Percentiles rank a stretch among this genome's conserved stretches.
phyloP scores from a whole-genome alignment of 2,113 vertebrate species.

The Physeter macrocephalus region DNA sequence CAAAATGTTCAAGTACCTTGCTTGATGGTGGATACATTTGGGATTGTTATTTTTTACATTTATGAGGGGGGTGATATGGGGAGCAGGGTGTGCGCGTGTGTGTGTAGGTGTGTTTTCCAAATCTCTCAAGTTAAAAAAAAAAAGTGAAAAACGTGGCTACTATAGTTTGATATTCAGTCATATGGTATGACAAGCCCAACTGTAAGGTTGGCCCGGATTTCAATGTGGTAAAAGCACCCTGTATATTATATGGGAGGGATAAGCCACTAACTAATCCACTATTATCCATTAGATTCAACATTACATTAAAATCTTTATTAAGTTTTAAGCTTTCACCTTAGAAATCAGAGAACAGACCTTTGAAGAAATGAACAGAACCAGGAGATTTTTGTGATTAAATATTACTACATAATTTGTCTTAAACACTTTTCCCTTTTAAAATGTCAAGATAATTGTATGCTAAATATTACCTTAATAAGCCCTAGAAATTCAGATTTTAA shows the following conservation, averaged over 20 bases:
- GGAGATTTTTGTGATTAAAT: conserved; percentile 63
- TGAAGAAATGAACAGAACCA: conserved; percentile 50
- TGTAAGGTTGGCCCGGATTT: not conserved
- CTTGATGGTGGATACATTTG: not conserved
- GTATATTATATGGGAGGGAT: not conserved
- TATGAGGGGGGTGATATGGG: not conserved
- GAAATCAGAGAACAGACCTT: conserved; percentile 52
- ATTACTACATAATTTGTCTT: conserved; percentile 68
- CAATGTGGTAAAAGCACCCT: not conserved
- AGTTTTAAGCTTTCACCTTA: conserved; percentile 51
- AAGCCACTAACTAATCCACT: not conserved
- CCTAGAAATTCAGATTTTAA: conserved; percentile 64
- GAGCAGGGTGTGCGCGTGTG: too few species aligned
- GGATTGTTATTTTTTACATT: not conserved
- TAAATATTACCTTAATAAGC: conserved; percentile 67
- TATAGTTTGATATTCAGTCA: not conserved
- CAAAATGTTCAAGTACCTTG: not conserved
- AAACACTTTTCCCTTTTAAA: conserved; percentile 65
- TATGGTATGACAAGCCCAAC: not conserved
- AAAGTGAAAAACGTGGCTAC: not conserved
- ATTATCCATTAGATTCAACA: conserved; percentile 21
- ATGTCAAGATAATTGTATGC: conserved; percentile 72
- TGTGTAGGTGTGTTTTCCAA: not conserved
- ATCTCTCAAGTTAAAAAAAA: not conserved
- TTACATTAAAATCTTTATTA: conserved; percentile 43